Percentiles rank a stretch among this genome's conserved stretches.
These are phyloP conservation scores for Macroteleia sp. DNA, from an alignment of 2,888 invertebrate genomes.

Conservation along the genomic window DNA sequence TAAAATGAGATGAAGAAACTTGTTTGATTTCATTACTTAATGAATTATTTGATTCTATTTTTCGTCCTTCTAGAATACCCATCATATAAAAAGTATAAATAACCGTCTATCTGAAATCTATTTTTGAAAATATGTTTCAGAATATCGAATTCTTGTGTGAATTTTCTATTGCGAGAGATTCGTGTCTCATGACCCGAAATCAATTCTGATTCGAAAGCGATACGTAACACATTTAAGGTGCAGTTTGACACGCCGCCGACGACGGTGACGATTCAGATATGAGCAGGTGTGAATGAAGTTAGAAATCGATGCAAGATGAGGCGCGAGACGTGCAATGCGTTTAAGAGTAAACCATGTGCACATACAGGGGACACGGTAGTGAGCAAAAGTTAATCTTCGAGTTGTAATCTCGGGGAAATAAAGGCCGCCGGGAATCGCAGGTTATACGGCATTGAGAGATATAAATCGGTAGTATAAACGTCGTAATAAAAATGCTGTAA, in stretches of 20 bases:
- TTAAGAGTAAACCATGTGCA: slow-evolving; percentile 33
- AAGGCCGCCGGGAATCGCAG: slow-evolving; percentile 48
- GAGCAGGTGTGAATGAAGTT: slow-evolving; percentile 31
- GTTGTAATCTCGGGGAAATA: slow-evolving; percentile 68
- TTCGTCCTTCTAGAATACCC: too few relatives aligned
- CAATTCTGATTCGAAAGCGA: slow-evolving; percentile 45
- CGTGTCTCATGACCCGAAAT: slow-evolving; percentile 53
- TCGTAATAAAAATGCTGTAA: slow-evolving; percentile 66
- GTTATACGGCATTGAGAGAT: slow-evolving; percentile 63
- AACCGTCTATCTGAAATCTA: too few relatives aligned
- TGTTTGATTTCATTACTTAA: too few relatives aligned
- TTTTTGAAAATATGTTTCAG: too few relatives aligned
- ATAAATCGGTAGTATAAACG: slow-evolving; percentile 69
- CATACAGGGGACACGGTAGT: slow-evolving; percentile 1
- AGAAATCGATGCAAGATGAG: slow-evolving; percentile 45
- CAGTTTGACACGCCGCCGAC: slow-evolving; percentile 30
- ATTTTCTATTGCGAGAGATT: slow-evolving; percentile 20
- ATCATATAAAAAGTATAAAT: too few relatives aligned
- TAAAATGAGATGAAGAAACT: too few relatives aligned
- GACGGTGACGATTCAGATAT: slow-evolving; percentile 42
- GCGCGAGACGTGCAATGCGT: slow-evolving; percentile 25
- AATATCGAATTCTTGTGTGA: too few relatives aligned
- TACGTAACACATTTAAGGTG: slow-evolving; percentile 44
- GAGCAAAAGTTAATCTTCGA: slow-evolving; percentile 68
- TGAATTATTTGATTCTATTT: too few relatives aligned